Base-by-base conservation (phyloP, 2,797 vertebrate species). In the Cuniculus paca region DNA sequence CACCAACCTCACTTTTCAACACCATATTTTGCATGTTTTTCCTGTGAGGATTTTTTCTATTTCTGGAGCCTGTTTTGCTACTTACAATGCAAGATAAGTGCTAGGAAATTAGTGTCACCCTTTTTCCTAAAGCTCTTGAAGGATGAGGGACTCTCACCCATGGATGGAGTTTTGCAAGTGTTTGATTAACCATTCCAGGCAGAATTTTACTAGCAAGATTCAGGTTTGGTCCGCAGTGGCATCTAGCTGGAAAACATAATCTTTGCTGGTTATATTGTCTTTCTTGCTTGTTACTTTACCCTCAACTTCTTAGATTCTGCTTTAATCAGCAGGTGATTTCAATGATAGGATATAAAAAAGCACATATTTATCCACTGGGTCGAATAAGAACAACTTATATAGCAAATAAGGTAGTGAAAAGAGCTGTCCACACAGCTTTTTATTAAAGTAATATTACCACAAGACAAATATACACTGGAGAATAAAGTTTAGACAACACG, bases 321-420 rank as follows among this genome's bases (percentile, higher is more conserved):
- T 61, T 95, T 90, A 72, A 58, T 78, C 48, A 95, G 36, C 91
- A 81, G 31, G 1, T 75, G 50, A 95, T 42, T 81, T 85, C 12
- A 77, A 0, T 68, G 31, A 79, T 10, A 24, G 70, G 0, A 20
- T 50, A 7, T 85, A 50, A 87, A 72, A 77, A 58, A 5, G 10
- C 50, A 34, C 6, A 22, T 78, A 88, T 88, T 34, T 94, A 65
- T 68, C n/a, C 0, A 8, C 28, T 81, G 56, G 54, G 3, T 65
- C 63, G 45, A 89, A 89, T 56, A 68, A 54, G 12, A 88, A 48
- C 16, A 82, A 91, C 14, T 77, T 86, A 28, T 80, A 90, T 84
- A 81, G 56, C 24, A 81, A 77, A 70, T 22, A 65, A 75, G 10
- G 42, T 81, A 6, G 26, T 86, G 39, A 52, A 92, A 82, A 94